Percentiles rank a stretch among this genome's conserved stretches.
phyloP scores from a whole-genome alignment of 2,797 vertebrate species.

The Podarcis lilfordi region DNA sequence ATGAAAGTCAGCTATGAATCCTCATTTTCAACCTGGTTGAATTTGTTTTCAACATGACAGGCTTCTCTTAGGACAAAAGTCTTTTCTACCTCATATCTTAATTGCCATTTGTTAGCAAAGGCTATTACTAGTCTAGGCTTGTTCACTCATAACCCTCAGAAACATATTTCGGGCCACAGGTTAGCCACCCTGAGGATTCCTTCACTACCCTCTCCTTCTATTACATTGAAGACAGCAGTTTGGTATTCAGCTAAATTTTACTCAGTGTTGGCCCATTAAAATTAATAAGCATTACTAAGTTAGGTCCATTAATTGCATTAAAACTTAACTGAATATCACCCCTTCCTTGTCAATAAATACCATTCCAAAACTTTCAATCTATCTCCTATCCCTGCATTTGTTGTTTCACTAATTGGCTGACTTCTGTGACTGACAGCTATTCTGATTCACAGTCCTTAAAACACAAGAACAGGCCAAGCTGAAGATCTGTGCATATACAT shows the following conservation, averaged over 20 bases:
- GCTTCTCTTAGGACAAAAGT: background rate
- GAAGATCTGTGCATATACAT: background rate
- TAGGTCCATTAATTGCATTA: too few relatives aligned
- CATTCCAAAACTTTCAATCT: background rate
- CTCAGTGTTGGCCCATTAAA: too few relatives aligned
- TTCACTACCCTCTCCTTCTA: background rate
- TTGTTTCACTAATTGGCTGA: background rate
- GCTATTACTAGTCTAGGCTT: too few relatives aligned
- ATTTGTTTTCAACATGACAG: background rate
- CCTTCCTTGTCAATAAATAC: background rate
- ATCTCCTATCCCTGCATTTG: background rate
- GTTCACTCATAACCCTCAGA: too few relatives aligned
- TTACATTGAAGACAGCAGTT: too few relatives aligned
- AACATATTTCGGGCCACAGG: too few relatives aligned
- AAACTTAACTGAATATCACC: too few relatives aligned
- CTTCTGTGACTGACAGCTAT: background rate
- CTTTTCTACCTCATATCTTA: background rate
- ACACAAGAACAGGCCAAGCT: background rate
- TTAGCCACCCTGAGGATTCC: background rate
- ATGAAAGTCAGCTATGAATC: background rate
- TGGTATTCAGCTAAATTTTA: too few relatives aligned
- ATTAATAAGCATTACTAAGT: too few relatives aligned
- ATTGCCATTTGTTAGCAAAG: background rate
- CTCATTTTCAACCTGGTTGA: conserved; percentile 2
- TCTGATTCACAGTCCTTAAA: too few relatives aligned